These are phyloP conservation scores for Rhinopomastus cyanomelas DNA, from an alignment of 2,113 vertebrate genomes.

Conservation along the genomic window DNA sequence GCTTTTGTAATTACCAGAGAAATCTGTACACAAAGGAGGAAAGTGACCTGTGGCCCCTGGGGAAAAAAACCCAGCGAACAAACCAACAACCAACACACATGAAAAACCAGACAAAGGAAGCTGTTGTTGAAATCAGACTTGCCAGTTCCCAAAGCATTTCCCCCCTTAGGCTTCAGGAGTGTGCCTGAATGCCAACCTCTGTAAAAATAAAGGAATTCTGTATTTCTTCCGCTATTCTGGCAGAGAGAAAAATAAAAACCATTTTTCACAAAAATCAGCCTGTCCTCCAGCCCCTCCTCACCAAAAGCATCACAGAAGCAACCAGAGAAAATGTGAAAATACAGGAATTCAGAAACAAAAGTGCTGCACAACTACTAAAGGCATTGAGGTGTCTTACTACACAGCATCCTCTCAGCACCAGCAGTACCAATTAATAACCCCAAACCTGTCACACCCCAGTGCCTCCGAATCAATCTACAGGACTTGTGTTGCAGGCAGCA, in stretches of 20 bases:
- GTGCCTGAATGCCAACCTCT: neutral
- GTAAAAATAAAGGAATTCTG: neutral
- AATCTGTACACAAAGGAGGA: slow-evolving; percentile 24
- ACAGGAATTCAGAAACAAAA: neutral
- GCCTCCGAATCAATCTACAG: neutral
- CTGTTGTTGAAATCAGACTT: slow-evolving; percentile 3
- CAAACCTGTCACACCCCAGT: neutral
- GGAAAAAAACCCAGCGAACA: neutral
- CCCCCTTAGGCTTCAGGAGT: neutral
- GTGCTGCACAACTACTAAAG: neutral
- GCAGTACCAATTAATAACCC: neutral
- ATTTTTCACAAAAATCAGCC: neutral
- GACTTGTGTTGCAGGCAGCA: neutral
- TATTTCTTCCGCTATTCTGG: neutral
- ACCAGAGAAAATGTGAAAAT: neutral
- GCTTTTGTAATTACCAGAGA: slow-evolving; percentile 4
- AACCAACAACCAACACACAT: neutral
- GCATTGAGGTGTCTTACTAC: neutral
- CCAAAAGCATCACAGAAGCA: neutral
- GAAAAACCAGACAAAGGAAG: slow-evolving; percentile 33
- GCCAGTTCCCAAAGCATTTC: neutral
- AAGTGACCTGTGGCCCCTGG: neutral
- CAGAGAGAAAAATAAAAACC: neutral
- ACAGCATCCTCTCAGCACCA: neutral
- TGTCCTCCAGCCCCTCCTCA: neutral